Conservation (phyloP, 2,797 vertebrate species). For the Phalloptychus januarius region DNA sequence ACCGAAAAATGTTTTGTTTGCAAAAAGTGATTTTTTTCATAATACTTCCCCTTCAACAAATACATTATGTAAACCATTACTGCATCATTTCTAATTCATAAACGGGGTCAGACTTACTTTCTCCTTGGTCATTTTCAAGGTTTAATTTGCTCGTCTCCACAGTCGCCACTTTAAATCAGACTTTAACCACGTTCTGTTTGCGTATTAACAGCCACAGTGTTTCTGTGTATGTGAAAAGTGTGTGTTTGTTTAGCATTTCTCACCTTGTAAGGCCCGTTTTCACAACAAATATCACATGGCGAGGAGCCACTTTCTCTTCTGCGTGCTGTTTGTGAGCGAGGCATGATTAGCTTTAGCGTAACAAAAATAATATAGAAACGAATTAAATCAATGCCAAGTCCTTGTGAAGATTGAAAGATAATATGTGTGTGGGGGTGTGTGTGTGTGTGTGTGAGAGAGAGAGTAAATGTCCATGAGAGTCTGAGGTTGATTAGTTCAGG, state of each 20-base stretch:
- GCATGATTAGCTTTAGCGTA: not conserved
- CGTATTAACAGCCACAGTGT: conserved; percentile 61
- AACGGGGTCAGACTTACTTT: conserved; percentile 26
- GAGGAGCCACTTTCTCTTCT: not conserved
- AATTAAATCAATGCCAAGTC: not conserved
- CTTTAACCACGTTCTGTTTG: conserved; percentile 56
- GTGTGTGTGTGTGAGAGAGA: conserved; percentile 36
- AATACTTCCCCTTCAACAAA: conserved; percentile 4
- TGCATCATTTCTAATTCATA: conserved; percentile 31
- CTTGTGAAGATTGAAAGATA: not conserved
- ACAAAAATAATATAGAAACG: not conserved
- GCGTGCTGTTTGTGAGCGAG: not conserved
- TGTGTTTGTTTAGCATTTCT: conserved; percentile 18
- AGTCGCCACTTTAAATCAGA: conserved; percentile 61
- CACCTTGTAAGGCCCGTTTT: not conserved
- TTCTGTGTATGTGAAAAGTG: conserved; percentile 18
- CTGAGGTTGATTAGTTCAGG: conserved; percentile 81
- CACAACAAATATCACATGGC: not conserved
- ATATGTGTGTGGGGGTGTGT: conserved; percentile 25
- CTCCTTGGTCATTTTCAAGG: conserved; percentile 31
- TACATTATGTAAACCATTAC: conserved; percentile 31
- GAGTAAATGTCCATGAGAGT: conserved; percentile 78
- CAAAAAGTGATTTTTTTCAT: not conserved
- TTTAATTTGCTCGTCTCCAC: conserved; percentile 58
- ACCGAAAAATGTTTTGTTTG: not conserved